Conservation (phyloP, 2,888 invertebrate species). For the Dolomedes plantarius region DNA sequence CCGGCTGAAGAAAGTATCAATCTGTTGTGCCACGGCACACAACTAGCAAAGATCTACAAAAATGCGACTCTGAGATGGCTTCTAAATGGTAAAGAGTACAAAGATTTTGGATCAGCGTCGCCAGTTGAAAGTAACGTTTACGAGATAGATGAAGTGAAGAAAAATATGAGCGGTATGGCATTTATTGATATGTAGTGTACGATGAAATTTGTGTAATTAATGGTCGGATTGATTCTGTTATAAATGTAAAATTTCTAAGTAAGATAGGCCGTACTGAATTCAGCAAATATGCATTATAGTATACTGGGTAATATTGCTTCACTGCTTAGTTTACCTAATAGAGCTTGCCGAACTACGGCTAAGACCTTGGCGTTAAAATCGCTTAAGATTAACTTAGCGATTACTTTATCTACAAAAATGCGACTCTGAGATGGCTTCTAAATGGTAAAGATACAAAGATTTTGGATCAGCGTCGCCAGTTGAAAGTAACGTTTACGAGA, state of each 20-base stretch:
- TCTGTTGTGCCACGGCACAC: slow-evolving; percentile 17
- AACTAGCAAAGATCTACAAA: slow-evolving; percentile 15
- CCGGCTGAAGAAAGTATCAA: slow-evolving; percentile 3
- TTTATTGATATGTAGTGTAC: no score
- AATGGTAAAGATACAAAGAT: slow-evolving; percentile 3
- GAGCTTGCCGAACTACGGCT: no score
- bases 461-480: slow-evolving; percentile 14
- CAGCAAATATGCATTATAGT: no score
- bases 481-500: background rate
- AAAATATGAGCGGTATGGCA: slow-evolving; percentile 46
- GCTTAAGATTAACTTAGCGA: no score
- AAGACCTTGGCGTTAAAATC: no score
- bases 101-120: slow-evolving; percentile 19
- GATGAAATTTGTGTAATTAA: no score
- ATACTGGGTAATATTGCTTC: no score
- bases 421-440: background rate
- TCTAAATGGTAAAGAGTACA: background rate
- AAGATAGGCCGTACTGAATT: no score
- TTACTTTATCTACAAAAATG: slow-evolving; percentile 15
- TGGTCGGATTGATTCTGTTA: no score
- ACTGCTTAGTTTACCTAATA: no score
- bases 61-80: slow-evolving; percentile 8
- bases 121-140: background rate
- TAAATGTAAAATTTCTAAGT: no score
- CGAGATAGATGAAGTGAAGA: slow-evolving; percentile 8